Evolutionary conservation across 92 coral and sea anemone genomes (phyloP), one percentile per base, ranked within the genome.

Genomic region (Zoanthus sociatus): DNA sequence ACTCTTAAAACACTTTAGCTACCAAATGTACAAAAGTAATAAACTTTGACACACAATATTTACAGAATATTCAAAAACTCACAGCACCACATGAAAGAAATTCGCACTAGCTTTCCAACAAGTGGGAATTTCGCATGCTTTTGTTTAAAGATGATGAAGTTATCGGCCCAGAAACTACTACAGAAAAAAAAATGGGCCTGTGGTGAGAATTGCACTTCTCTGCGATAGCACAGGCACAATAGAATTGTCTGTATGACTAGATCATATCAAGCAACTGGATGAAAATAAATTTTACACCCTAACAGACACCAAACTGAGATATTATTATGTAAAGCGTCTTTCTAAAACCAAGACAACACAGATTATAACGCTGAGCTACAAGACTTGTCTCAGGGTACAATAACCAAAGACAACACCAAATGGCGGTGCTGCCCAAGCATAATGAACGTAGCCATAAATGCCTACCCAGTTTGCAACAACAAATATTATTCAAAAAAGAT

Each of bases 111-210:
- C 53, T 48, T 48, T 48, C 53, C 9, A 48, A 48, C 53, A 48
- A 48, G 53, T 48, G 53, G 53, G 5, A 48, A 48, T 48, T 48
- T 48, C 9, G 53, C 1, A 48, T 48, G 53, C 6, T 48, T 5
- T 48, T 48, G 53, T 48, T 48, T 9, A 5, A 48, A 48, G 53
- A 48, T 48, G 53, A 48, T 26, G 26, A 26, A 26, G 26, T 26
- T 26, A 26, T 26, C 26, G 33, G 90, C 7, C 90, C 90, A 67
- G 56, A 67, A 87, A 87, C 5, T 87, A 78, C 78, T 33, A 87
- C 77, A 68, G 90, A 67, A 78, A 78, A 87, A 87, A 87, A 78
- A 87, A 78, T 87, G 85, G 89, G 44, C 85, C 85, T n/a, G 78
- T 87, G 2, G 78, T 73, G 61, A 83, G 78, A 73, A 84, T 33